Conservation (phyloP, 2,888 invertebrate genomes). For the Hypsopygia costalis region DNA sequence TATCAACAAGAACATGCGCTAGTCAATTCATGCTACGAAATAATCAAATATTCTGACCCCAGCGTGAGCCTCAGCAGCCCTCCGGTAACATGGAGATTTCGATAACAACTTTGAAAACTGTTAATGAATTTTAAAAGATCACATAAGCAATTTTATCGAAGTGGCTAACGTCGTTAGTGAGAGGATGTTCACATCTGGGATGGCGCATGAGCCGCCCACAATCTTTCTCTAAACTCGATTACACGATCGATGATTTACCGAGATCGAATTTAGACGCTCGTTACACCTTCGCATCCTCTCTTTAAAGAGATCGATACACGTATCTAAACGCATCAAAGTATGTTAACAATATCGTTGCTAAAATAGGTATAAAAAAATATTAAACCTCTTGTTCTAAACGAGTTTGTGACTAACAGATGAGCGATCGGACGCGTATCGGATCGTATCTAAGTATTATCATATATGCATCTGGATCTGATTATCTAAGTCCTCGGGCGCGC, state of each 20-base stretch:
- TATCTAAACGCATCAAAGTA: constrained; percentile 9
- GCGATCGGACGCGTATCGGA: constrained; percentile 29
- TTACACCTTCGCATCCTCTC: constrained; percentile 58
- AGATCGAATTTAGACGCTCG: constrained; percentile 71
- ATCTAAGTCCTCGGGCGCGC: constrained; percentile 46
- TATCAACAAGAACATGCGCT: constrained; percentile 31
- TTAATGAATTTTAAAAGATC: constrained; percentile 9
- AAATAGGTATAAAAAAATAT: constrained; percentile 11
- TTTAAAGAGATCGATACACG: constrained; percentile 25
- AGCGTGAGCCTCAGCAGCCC: constrained; percentile 70
- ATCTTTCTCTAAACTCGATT: constrained; percentile 75
- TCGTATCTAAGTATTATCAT: constrained; percentile 39
- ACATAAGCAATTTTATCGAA: constrained; percentile 40
- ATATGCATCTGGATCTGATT: constrained; percentile 65
- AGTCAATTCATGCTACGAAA: constrained; percentile 50
- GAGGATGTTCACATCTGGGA: constrained; percentile 70
- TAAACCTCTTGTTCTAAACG: constrained; percentile 8
- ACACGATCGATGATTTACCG: constrained; percentile 75
- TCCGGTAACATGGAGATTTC: constrained; percentile 46
- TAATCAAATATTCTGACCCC: constrained; percentile 47
- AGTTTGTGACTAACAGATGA: constrained; percentile 17
- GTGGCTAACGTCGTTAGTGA: constrained; percentile 50
- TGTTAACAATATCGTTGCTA: constrained; percentile 7
- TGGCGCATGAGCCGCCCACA: constrained; percentile 68
- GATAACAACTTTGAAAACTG: constrained; percentile 2